phyloP scores from a whole-genome alignment of 53 echinoderm and acorn worm genomes.

The Patiria pectinifera region DNA sequence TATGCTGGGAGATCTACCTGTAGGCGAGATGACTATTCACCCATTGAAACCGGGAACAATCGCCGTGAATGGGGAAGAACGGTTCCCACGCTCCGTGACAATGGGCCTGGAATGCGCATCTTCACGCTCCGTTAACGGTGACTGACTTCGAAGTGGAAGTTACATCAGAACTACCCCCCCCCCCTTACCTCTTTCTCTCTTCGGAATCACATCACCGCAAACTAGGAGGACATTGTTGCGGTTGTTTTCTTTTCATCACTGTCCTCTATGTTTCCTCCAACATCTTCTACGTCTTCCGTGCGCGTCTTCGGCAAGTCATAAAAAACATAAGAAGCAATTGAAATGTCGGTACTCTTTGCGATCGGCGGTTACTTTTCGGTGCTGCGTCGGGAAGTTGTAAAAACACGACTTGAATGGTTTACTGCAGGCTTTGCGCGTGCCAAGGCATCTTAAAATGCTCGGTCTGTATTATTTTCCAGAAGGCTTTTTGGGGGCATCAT shows the following conservation, averaged over 20 bases:
- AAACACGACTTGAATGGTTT: too few relatives aligned
- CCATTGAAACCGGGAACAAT: constrained; percentile 35
- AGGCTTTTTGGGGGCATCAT: too few relatives aligned
- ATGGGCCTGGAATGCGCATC: constrained; percentile 28
- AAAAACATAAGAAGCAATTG: neutral
- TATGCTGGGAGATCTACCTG: constrained; percentile 36
- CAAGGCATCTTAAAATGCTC: too few relatives aligned
- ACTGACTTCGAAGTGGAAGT: neutral
- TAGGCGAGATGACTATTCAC: neutral
- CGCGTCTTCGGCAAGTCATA: neutral
- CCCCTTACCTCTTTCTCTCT: neutral
- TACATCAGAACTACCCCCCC: neutral
- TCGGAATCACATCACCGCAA: neutral
- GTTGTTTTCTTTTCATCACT: neutral
- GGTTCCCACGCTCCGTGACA: constrained; percentile 49
- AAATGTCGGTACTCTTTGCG: too few relatives aligned
- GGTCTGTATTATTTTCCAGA: too few relatives aligned
- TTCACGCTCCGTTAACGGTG: constrained; percentile 3
- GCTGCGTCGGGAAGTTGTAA: too few relatives aligned
- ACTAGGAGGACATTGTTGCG: neutral
- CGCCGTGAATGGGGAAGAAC: constrained; percentile 11
- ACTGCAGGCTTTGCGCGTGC: too few relatives aligned
- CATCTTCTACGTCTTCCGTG: neutral
- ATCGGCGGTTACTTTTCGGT: too few relatives aligned
- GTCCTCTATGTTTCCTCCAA: neutral